Evolutionary conservation across 2,888 invertebrate species (phyloP), one percentile per base, ranked within the genome.

Genomic region (Chaitophorus viminalis): DNA sequence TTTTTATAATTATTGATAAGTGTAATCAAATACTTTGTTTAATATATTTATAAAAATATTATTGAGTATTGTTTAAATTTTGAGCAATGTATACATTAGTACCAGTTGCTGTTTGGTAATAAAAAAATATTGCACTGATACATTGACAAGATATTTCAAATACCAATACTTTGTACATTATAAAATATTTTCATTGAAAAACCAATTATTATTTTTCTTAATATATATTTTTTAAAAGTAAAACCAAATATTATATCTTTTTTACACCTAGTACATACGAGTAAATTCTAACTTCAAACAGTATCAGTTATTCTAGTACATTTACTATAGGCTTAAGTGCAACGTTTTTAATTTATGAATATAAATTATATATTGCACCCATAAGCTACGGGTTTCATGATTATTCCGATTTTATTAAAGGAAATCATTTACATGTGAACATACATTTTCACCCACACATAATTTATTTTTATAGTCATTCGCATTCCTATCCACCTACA

Each of bases 381-480:
- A 54, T 52, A 75, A 46, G 46, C 46, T 1, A 9, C 11, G 3
- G 8, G 25, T 25, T 54, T 60, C 2, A 25, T 54, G 54, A 54
- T 78, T 78, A 60, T 78, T 78, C 14, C 8, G 31, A 54, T 78
- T 33, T 54, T 39, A n/a, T 52, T 78, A 25, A 54, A 31, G 25
- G 33, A 5, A 60, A 60, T 21, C 60, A 60, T 60, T 60, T 31
- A 21, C 46, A 60, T 60, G 6, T 60, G 60, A 79, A 60, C 60
- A 68, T 81, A 21, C 39, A 21, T 65, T 81, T 39, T 65, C 65
- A 68, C 81, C 81, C 29, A 81, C 81, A 68, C 81, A 46, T 5
- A 39, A 29, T 81, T 39, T 65, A 1, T 65, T 65, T 29, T 29
- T 60, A 60, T n/a, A 36, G 4, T 25, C 29, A 60, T 60, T 60